phyloP scores from a whole-genome alignment of 2,888 invertebrate species.

The Parnassius glacialis region DNA sequence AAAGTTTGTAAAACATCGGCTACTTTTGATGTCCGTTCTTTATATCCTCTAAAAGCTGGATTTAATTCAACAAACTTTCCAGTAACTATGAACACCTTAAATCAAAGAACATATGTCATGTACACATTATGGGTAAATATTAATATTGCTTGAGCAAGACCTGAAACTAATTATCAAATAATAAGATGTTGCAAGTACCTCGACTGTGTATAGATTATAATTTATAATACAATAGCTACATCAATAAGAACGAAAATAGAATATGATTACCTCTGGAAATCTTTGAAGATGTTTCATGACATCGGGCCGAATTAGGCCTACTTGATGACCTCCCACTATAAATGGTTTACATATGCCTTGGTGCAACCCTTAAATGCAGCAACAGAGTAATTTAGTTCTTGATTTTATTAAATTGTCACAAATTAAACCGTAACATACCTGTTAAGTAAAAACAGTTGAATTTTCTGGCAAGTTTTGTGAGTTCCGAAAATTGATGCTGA shows the following conservation, averaged over 20 bases:
- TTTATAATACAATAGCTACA: background rate
- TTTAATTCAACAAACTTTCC: conserved; percentile 89
- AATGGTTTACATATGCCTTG: conserved; percentile 92
- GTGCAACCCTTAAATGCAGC: conserved; percentile 58
- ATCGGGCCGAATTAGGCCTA: conserved; percentile 92
- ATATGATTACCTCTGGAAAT: conserved; percentile 87
- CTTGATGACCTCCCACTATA: conserved; percentile 92
- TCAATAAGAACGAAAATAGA: background rate
- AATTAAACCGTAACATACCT: conserved; percentile 73
- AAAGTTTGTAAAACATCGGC: conserved; percentile 90
- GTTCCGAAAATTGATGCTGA: conserved; percentile 72
- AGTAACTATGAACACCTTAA: conserved; percentile 86
- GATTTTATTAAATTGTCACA: conserved; percentile 24
- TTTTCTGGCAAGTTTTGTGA: conserved; percentile 90
- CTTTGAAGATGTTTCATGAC: conserved; percentile 89
- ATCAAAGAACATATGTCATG: conserved; percentile 15
- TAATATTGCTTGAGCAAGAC: too few species aligned
- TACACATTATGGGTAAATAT: too few species aligned
- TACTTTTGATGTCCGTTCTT: conserved; percentile 88
- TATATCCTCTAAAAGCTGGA: conserved; percentile 92
- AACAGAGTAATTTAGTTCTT: conserved; percentile 30
- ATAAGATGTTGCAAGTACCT: too few species aligned
- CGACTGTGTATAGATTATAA: background rate
- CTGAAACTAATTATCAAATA: too few species aligned
- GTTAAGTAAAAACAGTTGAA: conserved; percentile 94